A percentile compares a stretch with the other conserved stretches of the same genome.
phyloP scores from a whole-genome alignment of 2,113 vertebrate species.

The Erythrolamprus reginae region DNA sequence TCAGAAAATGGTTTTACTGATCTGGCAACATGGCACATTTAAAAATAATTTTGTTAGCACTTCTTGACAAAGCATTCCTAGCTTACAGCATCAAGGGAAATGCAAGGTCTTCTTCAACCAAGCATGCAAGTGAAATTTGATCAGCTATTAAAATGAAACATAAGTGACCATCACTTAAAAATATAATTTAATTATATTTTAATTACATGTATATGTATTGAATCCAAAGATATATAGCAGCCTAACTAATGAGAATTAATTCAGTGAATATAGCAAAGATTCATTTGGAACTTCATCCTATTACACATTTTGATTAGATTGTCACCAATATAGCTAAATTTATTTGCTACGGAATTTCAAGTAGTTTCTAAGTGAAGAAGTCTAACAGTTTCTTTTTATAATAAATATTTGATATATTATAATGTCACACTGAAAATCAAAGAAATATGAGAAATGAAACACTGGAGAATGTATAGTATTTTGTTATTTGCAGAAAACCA shows the following conservation, averaged over 20 bases:
- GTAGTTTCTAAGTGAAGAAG: not conserved
- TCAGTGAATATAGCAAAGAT: not conserved
- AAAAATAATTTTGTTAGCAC: conserved; percentile 18
- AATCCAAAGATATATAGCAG: conserved; percentile 4
- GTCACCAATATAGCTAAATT: not conserved
- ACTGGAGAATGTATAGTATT: not conserved
- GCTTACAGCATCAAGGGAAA: not conserved
- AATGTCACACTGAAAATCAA: not conserved
- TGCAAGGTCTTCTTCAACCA: conserved; percentile 15
- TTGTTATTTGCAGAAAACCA: not conserved
- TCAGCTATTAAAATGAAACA: conserved; percentile 12
- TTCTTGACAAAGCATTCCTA: not conserved
- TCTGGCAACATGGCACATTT: conserved; percentile 20
- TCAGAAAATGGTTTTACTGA: not conserved
- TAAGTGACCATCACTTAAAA: not conserved
- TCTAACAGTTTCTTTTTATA: not conserved
- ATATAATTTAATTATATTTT: not conserved
- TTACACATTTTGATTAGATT: not conserved
- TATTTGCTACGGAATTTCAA: not conserved
- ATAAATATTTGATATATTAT: not conserved
- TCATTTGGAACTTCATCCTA: not conserved
- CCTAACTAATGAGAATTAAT: not conserved
- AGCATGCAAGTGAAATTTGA: conserved; percentile 25
- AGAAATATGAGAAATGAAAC: not conserved
- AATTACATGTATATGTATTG: not conserved